Evolutionary conservation across 2,113 vertebrate species (phyloP), one percentile per base, ranked within the genome.

Genomic region (Chloropsis hardwickii): DNA sequence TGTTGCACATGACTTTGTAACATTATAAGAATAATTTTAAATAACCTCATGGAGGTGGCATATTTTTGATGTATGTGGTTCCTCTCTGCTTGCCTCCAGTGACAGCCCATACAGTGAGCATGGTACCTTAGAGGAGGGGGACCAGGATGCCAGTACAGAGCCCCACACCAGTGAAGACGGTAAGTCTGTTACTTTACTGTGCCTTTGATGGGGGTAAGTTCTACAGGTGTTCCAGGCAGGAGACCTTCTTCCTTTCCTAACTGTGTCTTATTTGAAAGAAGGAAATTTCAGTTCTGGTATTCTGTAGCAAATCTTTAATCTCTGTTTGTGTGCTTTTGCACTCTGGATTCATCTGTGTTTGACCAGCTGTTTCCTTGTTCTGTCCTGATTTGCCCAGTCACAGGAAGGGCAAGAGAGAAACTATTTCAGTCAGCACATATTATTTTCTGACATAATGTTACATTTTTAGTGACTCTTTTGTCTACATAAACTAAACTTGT

Each of bases 71-170:
- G 11, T 10, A 7, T 51, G 13, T 77, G 13, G 4, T 88, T 92
- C 37, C 27, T 83, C 17, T 74, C 79, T 95, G 17, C 65, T 17
- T 90, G 35, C 81, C 61, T 45, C 17, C 97, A 99, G 99, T 67
- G 99, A 99, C 97, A 99, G 99, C 94, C 99, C 99, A 0, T 99
- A 99, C 95, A 99, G 99, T 37, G 99, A 99, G 82, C 99, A 99
- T 10, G 99, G 99, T 80, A 98, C 98, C 0, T 89, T 99, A 92
- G 99, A 99, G 90, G 99, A 99, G 83, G 99, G 98, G 39, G 99
- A 99, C 93, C 98, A 99, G 29, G 99, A 99, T 10, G 98, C 98
- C 15, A 99, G 98, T 10, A 98, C 98, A 14, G 99, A 99, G 96
- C 98, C 98, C 6, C 99, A 99, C 95, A 99, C 99, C 96, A 99